Conservation (phyloP, 1,140 invertebrate genomes). For the Leptopilina boulardi region DNA sequence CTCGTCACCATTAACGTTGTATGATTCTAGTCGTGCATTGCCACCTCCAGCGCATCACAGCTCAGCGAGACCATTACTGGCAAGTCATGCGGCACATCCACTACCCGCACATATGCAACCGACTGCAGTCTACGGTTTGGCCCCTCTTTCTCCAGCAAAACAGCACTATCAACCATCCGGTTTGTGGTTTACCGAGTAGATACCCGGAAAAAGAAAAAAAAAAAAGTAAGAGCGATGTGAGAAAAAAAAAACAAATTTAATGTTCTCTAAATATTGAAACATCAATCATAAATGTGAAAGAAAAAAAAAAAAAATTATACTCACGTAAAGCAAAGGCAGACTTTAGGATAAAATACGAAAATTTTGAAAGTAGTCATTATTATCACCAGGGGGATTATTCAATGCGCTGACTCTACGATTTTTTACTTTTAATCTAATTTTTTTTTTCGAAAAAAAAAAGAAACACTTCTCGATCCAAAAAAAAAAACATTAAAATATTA, state of each 20-base stretch:
- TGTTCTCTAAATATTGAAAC: background rate
- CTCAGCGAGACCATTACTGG: constrained; percentile 86
- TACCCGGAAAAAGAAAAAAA: background rate
- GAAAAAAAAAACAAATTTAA: background rate
- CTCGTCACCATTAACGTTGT: constrained; percentile 76
- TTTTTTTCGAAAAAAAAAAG: background rate
- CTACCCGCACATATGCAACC: constrained; percentile 90
- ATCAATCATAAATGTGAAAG: background rate
- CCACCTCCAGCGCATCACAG: constrained; percentile 91
- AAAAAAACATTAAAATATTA: constrained; percentile 10
- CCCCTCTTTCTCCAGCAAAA: constrained; percentile 85
- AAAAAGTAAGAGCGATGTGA: background rate
- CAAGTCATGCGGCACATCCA: constrained; percentile 85
- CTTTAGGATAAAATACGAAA: background rate
- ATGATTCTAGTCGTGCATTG: constrained; percentile 82
- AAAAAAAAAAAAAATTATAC: background rate
- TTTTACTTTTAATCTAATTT: background rate
- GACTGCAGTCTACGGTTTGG: constrained; percentile 82
- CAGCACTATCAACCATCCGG: constrained; percentile 84
- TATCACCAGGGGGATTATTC: constrained; percentile 9
- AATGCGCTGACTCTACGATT: background rate
- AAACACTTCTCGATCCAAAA: background rate
- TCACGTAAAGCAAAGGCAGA: background rate
- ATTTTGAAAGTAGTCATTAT: background rate
- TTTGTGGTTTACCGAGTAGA: constrained; percentile 86